Percentiles rank a stretch among this genome's conserved stretches.
Conservation (phyloP, 2,888 invertebrate genomes). For the Himalopsyche anomala region DNA sequence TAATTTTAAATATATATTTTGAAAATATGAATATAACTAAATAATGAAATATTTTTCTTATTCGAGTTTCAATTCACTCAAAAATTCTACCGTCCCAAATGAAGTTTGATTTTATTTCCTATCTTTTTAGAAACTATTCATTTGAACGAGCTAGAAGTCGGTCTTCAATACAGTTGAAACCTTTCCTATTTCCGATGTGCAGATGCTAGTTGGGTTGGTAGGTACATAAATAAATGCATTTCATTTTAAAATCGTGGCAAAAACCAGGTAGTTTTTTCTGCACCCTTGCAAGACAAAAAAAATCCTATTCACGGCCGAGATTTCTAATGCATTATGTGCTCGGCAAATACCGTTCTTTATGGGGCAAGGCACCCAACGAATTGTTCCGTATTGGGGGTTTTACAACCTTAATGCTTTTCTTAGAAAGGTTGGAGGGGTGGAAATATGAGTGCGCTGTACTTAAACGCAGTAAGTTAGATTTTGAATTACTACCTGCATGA, state of each 20-base stretch:
- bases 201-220: constrained; percentile 53
- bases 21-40: too few species aligned
- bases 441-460: constrained; percentile 24
- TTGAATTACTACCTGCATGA: constrained; percentile 24
- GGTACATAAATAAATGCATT: constrained; percentile 55
- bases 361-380: constrained; percentile 46
- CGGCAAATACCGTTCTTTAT: constrained; percentile 45
- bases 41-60: too few species aligned
- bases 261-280: constrained; percentile 62
- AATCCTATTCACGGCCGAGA: constrained; percentile 44
- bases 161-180: background rate
- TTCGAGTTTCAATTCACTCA: too few species aligned
- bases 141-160: too few species aligned
- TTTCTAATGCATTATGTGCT: constrained; percentile 44
- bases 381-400: constrained; percentile 50
- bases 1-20: too few species aligned
- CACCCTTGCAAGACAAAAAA: constrained; percentile 57
- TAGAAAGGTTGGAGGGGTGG: constrained; percentile 54
- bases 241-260: constrained; percentile 21
- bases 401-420: constrained; percentile 58
- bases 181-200: constrained; percentile 52
- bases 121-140: too few species aligned
- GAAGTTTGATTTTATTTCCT: too few species aligned
- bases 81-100: too few species aligned
- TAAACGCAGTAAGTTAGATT: constrained; percentile 25